A percentile compares a stretch with the other conserved stretches of the same genome.
Evolutionary conservation across 2,113 vertebrate species (phyloP).

Genomic region (Athene noctua): DNA sequence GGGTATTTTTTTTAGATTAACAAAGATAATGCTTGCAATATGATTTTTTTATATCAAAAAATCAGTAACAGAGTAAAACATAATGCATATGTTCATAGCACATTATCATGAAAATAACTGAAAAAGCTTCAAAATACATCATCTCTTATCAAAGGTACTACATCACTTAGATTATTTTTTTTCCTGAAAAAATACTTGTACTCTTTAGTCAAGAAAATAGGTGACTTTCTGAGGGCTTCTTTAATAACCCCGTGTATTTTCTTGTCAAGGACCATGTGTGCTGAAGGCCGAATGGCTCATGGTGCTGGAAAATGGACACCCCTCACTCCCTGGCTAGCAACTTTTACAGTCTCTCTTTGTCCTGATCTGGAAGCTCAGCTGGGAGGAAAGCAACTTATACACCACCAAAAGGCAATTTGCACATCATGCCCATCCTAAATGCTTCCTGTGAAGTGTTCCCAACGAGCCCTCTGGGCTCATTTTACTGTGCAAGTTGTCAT

Average conservation of each 20-base stretch:
- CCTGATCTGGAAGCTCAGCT: background rate
- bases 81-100: slow-evolving; percentile 55
- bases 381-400: background rate
- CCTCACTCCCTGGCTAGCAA: background rate
- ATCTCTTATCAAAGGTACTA: slow-evolving; percentile 44
- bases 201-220: slow-evolving; percentile 65
- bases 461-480: background rate
- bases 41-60: slow-evolving; percentile 32
- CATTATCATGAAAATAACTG: slow-evolving; percentile 56
- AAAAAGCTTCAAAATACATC: slow-evolving; percentile 71
- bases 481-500: background rate
- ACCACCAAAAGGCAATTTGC: background rate
- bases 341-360: background rate
- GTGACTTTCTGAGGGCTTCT: background rate
- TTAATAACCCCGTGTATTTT: background rate
- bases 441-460: background rate
- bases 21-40: slow-evolving; percentile 51
- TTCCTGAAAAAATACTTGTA: slow-evolving; percentile 70
- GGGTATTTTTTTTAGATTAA: slow-evolving; percentile 56
- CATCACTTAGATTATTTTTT: slow-evolving; percentile 25
- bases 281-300: slow-evolving; percentile 21
- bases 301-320: background rate
- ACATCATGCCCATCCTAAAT: background rate
- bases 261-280: background rate
- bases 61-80: slow-evolving; percentile 61